A percentile compares a stretch with the other conserved stretches of the same genome.
These are phyloP conservation scores for Misgurnus mizolepis DNA, from an alignment of 2,113 vertebrate genomes.

Conservation along the genomic window DNA sequence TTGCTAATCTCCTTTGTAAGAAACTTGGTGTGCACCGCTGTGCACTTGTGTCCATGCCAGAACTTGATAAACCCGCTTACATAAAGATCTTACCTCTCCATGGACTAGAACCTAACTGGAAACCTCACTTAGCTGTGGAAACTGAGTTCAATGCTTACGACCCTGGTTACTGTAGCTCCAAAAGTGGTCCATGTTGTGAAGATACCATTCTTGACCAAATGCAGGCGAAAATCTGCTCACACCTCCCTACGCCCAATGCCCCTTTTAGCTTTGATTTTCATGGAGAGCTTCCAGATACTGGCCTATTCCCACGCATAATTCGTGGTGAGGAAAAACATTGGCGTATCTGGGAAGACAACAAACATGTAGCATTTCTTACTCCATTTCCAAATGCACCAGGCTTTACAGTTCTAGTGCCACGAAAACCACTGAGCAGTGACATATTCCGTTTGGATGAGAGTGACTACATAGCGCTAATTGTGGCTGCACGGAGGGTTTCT, in stretches of 20 bases:
- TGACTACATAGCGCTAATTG: slow-evolving; percentile 70
- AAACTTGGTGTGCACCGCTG: slow-evolving; percentile 71
- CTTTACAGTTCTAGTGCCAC: slow-evolving; percentile 74
- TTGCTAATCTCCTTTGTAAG: slow-evolving; percentile 69
- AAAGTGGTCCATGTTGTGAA: slow-evolving; percentile 70
- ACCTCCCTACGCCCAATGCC: slow-evolving; percentile 69
- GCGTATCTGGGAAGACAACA: slow-evolving; percentile 77
- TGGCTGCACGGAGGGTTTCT: slow-evolving; percentile 68
- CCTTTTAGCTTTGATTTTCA: slow-evolving; percentile 69
- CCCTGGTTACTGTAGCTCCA: slow-evolving; percentile 76
- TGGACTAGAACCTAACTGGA: slow-evolving; percentile 69
- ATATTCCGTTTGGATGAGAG: slow-evolving; percentile 66
- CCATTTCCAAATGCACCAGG: slow-evolving; percentile 77
- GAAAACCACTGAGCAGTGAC: slow-evolving; percentile 72
- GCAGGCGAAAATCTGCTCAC: slow-evolving; percentile 65
- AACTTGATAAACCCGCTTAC: slow-evolving; percentile 58
- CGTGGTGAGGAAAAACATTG: slow-evolving; percentile 75
- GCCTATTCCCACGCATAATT: slow-evolving; percentile 74
- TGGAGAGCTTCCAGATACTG: slow-evolving; percentile 61
- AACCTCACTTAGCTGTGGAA: slow-evolving; percentile 63
- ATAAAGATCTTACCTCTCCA: slow-evolving; percentile 74
- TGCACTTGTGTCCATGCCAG: slow-evolving; percentile 70
- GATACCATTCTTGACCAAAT: slow-evolving; percentile 62
- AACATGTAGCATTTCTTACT: slow-evolving; percentile 76
- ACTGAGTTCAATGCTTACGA: slow-evolving; percentile 69